Evolutionary conservation across 2,888 invertebrate species (phyloP).

Genomic region (Tetranychus truncatus): DNA sequence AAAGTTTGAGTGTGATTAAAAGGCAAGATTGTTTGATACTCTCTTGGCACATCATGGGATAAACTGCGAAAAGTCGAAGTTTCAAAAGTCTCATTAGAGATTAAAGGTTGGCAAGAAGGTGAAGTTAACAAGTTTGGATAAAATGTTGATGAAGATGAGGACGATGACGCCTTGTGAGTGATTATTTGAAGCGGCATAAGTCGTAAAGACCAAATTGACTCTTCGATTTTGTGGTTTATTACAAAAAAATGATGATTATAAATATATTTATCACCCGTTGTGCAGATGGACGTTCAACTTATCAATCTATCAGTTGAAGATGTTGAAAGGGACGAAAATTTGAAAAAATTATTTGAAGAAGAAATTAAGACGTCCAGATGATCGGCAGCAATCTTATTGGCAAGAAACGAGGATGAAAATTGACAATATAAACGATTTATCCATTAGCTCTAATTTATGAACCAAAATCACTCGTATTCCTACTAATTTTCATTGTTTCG

Average conservation of each 20-base stretch:
- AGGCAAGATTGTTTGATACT: background rate
- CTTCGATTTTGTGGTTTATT: background rate
- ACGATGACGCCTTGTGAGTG: background rate
- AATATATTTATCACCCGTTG: background rate
- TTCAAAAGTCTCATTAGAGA: background rate
- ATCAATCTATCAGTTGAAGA: background rate
- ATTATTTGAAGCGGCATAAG: background rate
- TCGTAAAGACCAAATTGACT: background rate
- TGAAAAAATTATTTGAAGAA: background rate
- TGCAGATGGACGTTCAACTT: background rate
- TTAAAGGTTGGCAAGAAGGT: background rate
- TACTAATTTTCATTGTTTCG: too few relatives aligned
- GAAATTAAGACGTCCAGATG: background rate
- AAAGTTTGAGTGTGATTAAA: background rate
- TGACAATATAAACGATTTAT: background rate
- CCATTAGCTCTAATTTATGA: too few relatives aligned
- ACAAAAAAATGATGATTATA: background rate
- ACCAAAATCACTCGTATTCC: too few relatives aligned
- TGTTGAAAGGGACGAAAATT: background rate
- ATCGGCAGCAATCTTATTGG: background rate
- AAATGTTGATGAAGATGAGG: constrained; percentile 7
- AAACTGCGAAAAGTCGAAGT: background rate
- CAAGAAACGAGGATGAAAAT: background rate
- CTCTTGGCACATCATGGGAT: background rate
- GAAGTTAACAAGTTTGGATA: background rate